A percentile compares a stretch with the other conserved stretches of the same genome.
phyloP scores from a whole-genome alignment of 2,113 vertebrate genomes.

The Thalassoma bifasciatum region DNA sequence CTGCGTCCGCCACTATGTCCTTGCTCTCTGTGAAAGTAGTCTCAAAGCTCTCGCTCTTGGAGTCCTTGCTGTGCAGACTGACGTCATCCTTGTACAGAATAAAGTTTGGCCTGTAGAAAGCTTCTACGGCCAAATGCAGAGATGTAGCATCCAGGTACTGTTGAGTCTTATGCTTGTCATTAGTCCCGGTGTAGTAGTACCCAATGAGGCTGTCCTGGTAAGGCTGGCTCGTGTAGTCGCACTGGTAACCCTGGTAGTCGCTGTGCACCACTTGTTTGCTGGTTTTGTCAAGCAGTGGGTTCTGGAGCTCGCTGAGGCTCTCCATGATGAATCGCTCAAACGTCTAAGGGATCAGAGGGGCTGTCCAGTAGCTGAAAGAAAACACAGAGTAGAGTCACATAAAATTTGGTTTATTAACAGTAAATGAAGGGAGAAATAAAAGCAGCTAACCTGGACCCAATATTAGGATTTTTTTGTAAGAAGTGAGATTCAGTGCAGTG shows the following conservation, averaged over 20 bases:
- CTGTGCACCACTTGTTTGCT: constrained; percentile 77
- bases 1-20: constrained; percentile 71
- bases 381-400: not conserved
- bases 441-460: not conserved
- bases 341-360: constrained; percentile 26
- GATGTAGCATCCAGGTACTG: constrained; percentile 93
- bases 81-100: constrained; percentile 88
- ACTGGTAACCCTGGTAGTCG: constrained; percentile 85
- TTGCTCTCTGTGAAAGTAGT: constrained; percentile 90
- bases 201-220: constrained; percentile 89
- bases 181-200: constrained; percentile 86
- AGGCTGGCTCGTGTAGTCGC: constrained; percentile 81
- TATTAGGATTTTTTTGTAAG: not conserved
- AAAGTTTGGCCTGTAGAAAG: constrained; percentile 90
- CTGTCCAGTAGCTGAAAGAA: constrained; percentile 50
- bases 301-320: constrained; percentile 90
- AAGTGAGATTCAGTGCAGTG: constrained; percentile 5
- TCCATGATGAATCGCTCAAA: constrained; percentile 84
- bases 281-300: constrained; percentile 87
- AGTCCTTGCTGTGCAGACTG: constrained; percentile 86
- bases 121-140: constrained; percentile 91
- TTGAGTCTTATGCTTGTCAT: constrained; percentile 81
- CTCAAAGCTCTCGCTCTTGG: constrained; percentile 88
- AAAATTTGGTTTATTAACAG: not conserved
- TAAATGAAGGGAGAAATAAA: not conserved